Evolutionary conservation across 2,888 invertebrate genomes (phyloP), one percentile per base, ranked within the genome.

Genomic region (Dyspetes luteomarginatus): DNA sequence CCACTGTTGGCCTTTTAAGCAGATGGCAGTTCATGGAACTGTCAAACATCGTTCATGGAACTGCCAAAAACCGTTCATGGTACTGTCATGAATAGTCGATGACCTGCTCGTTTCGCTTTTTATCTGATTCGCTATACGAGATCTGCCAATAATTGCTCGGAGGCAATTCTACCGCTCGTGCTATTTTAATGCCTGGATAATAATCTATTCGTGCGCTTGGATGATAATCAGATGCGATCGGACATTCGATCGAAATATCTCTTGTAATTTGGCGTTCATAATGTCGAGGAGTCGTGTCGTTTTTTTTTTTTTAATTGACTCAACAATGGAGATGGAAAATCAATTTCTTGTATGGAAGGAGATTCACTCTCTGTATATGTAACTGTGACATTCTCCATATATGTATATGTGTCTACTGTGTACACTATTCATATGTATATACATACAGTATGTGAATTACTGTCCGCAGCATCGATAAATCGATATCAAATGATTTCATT

Each of bases 401-500:
- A 45, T 45, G 5, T 45, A 45, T 22, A 28, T 19, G 30, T 62
- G 48, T 50, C 22, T 55, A 4, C 26, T 24, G 12, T 24, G 52
- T 3, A 55, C n/a, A 48, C 17, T 17, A 17, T 48, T 48, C 45
- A 9, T 2, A 43, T 62, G 9, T 52, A 67, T 9, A 28, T 55
- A 60, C 43, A 67, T 15, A 41, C 48, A 64, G n/a, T 43, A 22
- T 43, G 19, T 56, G 4, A 5, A 17, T 73, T 55, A 15, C 9
- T 12, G 19, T 41, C 28, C 41, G 3, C 12, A 36, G n/a, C 22
- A 71, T 71, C 68, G 30, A 72, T 76, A 62, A 76, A 76, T 81
- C 76, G 72, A 81, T 76, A 62, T 64, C 48, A 36, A 72, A 72
- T 67, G 67, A 81, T 76, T 68, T 72, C 41, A 80, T 67, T 71